Conservation (phyloP, 2,797 vertebrate species). For the Bucorvus abyssinicus region DNA sequence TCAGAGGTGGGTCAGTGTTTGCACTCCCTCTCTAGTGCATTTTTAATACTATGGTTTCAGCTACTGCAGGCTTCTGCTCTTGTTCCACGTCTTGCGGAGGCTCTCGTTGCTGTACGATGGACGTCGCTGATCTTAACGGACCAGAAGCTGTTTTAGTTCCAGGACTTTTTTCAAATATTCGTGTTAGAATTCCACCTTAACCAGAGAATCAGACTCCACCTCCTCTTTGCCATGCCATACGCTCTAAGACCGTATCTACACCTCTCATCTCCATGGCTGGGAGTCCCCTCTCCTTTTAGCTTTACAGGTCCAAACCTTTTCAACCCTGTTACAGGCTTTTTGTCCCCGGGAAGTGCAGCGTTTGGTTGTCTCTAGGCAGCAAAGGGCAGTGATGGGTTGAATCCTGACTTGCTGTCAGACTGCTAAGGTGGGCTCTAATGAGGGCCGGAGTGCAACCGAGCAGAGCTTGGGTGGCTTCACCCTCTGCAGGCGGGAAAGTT, state of each 20-base stretch:
- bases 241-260: neutral
- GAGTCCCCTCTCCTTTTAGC: neutral
- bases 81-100: neutral
- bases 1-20: neutral
- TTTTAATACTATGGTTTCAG: neutral
- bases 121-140: neutral
- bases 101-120: neutral
- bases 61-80: neutral
- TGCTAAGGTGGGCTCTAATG: neutral
- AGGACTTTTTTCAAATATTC: neutral
- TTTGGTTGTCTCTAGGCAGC: neutral
- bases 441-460: neutral
- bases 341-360: neutral
- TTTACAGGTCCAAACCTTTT: neutral
- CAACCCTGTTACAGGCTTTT: neutral
- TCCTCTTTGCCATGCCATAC: neutral
- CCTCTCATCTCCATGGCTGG: neutral
- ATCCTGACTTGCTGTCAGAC: neutral
- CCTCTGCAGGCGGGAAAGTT: neutral
- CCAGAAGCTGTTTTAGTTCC: neutral
- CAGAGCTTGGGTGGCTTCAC: neutral
- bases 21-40: neutral
- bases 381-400: neutral
- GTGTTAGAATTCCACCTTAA: neutral
- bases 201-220: neutral